A percentile compares a stretch with the other conserved stretches of the same genome.
Conservation (phyloP, 2,797 vertebrate species). For the Erithacus rubecula region DNA sequence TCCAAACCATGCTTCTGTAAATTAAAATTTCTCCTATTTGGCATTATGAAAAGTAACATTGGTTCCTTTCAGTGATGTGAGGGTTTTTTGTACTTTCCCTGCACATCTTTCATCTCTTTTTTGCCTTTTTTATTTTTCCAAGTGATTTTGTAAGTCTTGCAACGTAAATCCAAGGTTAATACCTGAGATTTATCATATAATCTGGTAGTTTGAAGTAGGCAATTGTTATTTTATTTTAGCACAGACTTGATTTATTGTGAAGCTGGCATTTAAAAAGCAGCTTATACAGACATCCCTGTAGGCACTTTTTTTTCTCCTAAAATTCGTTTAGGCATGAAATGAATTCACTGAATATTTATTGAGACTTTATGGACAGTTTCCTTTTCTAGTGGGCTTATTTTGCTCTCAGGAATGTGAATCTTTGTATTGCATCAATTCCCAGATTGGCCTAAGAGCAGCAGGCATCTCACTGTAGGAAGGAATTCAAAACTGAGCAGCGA, state of each 20-base stretch:
- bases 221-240: conserved; percentile 50
- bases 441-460: conserved; percentile 14
- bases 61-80: background rate
- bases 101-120: background rate
- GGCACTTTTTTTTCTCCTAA: conserved; percentile 24
- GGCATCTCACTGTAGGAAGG: background rate
- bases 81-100: background rate
- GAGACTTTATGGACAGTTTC: conserved; percentile 62
- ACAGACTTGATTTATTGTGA: conserved; percentile 30
- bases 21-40: background rate
- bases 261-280: conserved; percentile 57
- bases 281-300: conserved; percentile 45
- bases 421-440: conserved; percentile 26
- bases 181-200: conserved; percentile 39
- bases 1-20: background rate
- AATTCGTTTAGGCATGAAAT: conserved; percentile 64
- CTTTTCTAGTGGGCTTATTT: conserved; percentile 57
- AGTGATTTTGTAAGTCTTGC: conserved; percentile 12
- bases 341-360: conserved; percentile 69
- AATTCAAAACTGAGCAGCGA: conserved; percentile 24
- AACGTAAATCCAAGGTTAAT: conserved; percentile 49
- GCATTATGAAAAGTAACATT: background rate
- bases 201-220: conserved; percentile 43
- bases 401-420: conserved; percentile 36
- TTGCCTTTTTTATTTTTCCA: background rate